Conservation (phyloP, 2,113 vertebrate species). For the Oncorhynchus keta region DNA sequence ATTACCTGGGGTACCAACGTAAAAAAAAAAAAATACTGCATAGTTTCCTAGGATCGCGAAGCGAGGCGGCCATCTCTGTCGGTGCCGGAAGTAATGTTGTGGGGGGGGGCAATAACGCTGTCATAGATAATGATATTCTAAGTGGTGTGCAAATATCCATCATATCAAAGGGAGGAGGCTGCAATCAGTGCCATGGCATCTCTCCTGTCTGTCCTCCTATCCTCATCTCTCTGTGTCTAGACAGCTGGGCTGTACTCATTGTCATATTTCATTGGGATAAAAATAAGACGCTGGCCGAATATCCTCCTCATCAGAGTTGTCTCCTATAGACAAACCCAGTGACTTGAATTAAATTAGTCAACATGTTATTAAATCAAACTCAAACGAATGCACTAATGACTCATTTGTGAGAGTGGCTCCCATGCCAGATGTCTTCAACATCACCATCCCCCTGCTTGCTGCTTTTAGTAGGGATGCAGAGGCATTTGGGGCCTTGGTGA, state of each 20-base stretch:
- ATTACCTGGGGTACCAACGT: too few species aligned
- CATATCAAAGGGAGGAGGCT: background rate
- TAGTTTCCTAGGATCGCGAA: too few species aligned
- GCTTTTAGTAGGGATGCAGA: constrained; percentile 20
- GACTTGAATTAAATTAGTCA: constrained; percentile 73
- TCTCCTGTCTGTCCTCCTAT: constrained; percentile 21
- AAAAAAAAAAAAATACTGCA: too few species aligned
- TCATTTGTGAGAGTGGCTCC: constrained; percentile 54
- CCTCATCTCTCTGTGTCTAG: constrained; percentile 49
- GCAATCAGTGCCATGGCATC: constrained; percentile 10
- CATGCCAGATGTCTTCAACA: constrained; percentile 45
- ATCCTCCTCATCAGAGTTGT: constrained; percentile 63
- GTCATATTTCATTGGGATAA: constrained; percentile 70
- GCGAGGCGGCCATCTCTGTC: too few species aligned
- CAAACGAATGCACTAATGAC: constrained; percentile 68
- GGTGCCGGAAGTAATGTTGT: background rate
- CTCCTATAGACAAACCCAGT: constrained; percentile 63
- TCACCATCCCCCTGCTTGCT: constrained; percentile 27
- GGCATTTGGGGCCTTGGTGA: constrained; percentile 20
- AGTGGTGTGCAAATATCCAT: constrained; percentile 52
- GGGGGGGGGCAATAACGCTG: constrained; percentile 43
- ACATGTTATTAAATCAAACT: constrained; percentile 72
- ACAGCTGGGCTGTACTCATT: constrained; percentile 53
- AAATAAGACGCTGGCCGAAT: constrained; percentile 69
- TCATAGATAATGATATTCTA: constrained; percentile 42